phyloP scores from a whole-genome alignment of 2,888 invertebrate genomes.

The Diaprepes abbreviatus region DNA sequence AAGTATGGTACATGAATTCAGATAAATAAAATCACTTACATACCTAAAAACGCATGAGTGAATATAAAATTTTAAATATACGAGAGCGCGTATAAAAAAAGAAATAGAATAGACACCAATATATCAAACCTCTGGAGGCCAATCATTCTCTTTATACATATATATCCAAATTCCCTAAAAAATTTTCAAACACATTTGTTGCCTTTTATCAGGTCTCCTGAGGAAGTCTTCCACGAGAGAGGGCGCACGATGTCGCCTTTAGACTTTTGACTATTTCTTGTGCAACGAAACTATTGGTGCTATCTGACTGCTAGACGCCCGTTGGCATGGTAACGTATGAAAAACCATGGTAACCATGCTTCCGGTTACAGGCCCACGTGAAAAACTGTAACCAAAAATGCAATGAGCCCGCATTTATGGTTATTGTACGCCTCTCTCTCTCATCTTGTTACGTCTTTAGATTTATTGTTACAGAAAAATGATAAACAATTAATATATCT shows the following conservation, averaged over 20 bases:
- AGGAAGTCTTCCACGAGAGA: constrained; percentile 68
- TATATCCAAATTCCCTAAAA: constrained; percentile 15
- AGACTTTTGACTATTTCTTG: constrained; percentile 53
- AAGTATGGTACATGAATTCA: neutral
- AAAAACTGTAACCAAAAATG: constrained; percentile 57
- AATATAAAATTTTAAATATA: constrained; percentile 12
- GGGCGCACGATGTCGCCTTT: constrained; percentile 52
- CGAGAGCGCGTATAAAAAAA: constrained; percentile 16
- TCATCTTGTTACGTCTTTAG: constrained; percentile 66
- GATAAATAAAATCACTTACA: constrained; percentile 2
- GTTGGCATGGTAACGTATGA: constrained; percentile 44
- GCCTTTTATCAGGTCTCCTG: constrained; percentile 66
- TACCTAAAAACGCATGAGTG: constrained; percentile 3
- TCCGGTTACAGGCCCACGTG: constrained; percentile 38
- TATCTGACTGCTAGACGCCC: constrained; percentile 64
- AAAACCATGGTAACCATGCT: constrained; percentile 2
- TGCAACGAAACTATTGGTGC: constrained; percentile 69
- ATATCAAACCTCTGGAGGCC: constrained; percentile 56
- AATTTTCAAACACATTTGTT: constrained; percentile 51
- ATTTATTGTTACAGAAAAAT: constrained; percentile 61
- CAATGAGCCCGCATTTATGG: constrained; percentile 64
- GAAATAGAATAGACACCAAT: constrained; percentile 36
- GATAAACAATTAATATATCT: constrained; percentile 59
- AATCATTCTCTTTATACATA: constrained; percentile 27
- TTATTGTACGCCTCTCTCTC: constrained; percentile 59